Base-by-base conservation (phyloP, 2,888 invertebrate genomes). In the Heterodera filipjevi region DNA sequence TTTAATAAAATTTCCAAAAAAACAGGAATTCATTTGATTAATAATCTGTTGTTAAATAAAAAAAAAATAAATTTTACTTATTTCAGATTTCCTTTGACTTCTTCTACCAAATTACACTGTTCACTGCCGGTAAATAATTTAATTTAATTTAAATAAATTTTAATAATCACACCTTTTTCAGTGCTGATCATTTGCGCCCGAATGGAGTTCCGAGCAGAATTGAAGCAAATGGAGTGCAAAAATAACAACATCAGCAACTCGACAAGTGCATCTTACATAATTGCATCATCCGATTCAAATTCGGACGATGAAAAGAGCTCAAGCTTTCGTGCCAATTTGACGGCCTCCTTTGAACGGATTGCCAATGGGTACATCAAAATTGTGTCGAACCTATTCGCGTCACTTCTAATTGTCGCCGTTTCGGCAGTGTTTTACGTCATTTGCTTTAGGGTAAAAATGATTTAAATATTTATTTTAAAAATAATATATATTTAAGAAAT, bases 41-140 rank as follows among this genome's bases (percentile, higher is more conserved):
- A n/a, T n/a, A n/a, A n/a, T n/a, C n/a, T n/a, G n/a, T n/a, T n/a
- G n/a, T n/a, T n/a, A n/a, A n/a, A n/a, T n/a, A n/a, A n/a, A n/a
- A n/a, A n/a, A n/a, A n/a, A n/a, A n/a, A n/a, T 32, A 5, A 53
- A 53, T 53, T 27, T n/a, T 39, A n/a, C 33, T 44, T 71, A 19
- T 46, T 39, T 59, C 30, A 72, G 49, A 87, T 88, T 8, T 68
- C 81, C 16, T 73, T 85, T 19, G 86, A 87, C 68, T 88, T 84
- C 53, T 74, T 83, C 68, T 81, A 83, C 46, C 80, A 87, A 81
- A 86, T 87, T 49, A 87, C 86, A 0, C 85, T 87, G 80, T 87
- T 86, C 80, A 84, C 86, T 66, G 49, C 79, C 22, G 68, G 64
- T 33, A 72, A 71, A 35, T 46, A 53, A 53, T 53, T 72, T 72